Conservation (phyloP, 2,888 invertebrate genomes). For the Drosophila setosimentum region DNA sequence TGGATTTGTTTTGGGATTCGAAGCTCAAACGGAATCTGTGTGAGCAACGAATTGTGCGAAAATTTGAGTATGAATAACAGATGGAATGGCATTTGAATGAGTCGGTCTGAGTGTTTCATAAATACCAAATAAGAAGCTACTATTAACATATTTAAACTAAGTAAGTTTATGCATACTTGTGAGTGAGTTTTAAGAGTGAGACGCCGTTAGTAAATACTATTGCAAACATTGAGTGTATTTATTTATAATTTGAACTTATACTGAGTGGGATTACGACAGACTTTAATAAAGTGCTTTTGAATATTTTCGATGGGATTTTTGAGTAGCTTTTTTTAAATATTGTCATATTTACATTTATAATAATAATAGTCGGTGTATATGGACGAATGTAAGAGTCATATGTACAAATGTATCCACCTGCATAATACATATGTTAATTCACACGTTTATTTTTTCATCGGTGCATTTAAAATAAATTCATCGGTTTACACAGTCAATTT, state of each 20-base stretch:
- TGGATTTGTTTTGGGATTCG: background rate
- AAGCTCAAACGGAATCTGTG: conserved; percentile 12
- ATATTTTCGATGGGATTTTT: background rate
- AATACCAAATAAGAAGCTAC: background rate
- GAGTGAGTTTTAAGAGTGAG: background rate
- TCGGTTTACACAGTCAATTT: background rate
- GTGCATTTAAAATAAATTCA: background rate
- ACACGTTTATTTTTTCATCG: background rate
- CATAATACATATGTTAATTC: background rate
- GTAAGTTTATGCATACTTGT: background rate
- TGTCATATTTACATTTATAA: background rate
- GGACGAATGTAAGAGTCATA: background rate
- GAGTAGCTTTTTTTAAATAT: background rate
- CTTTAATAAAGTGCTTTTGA: background rate
- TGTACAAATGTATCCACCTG: background rate
- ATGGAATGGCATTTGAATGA: conserved; percentile 12
- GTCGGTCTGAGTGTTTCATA: conserved; percentile 1
- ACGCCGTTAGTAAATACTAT: background rate
- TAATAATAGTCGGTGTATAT: no score
- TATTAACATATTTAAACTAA: background rate
- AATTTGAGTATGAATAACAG: conserved; percentile 27
- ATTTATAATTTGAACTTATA: background rate
- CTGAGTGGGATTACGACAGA: background rate
- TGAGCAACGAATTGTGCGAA: conserved; percentile 25
- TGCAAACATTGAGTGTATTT: background rate